Base-by-base conservation (phyloP, 2,888 invertebrate species). In the Morpho achilles region DNA sequence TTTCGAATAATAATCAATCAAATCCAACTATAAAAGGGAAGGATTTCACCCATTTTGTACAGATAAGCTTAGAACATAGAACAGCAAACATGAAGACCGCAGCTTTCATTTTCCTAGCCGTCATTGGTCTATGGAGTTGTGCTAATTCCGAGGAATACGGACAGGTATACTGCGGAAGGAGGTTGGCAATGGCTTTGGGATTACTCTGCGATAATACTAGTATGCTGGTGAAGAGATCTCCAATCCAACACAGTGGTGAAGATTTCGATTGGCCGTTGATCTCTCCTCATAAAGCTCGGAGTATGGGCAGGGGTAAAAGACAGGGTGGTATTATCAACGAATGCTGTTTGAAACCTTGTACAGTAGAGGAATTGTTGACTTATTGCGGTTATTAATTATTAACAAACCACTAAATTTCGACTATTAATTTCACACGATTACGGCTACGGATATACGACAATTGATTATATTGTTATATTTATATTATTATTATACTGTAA, bases 1-100 rank as follows among this genome's bases (percentile, higher is more conserved):
- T n/a, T n/a, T 32, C 8, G 48, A 59, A 55, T 59, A 55, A 51
- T 59, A 48, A 59, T 59, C 39, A 56, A 48, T n/a, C 32, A 23
- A 32, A 32, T n/a, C 41, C 32, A 55, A 40, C 56, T 59, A 59
- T 56, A 55, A 55, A 59, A 56, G 55, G 32, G 10, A 16, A 16
- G 10, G 32, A 51, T 32, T 41, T 46, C 22, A 32, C 50, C 10
- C 23, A 7, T 51, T 51, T 46, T 7, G n/a, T 22, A 45, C 50
- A 56, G 45, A 50, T n/a, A 9, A 5, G n/a, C 47, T 7, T 3
- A 8, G 6, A 48, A 39, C 9, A 32, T n/a, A 9, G n/a, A 48
- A 32, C 23, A 9, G 7, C 10, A 22, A 59, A 46, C 16, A 59
- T 59, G 55, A 50, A 46, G 54, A 39, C 46, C 47, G 43, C 51